Percentiles rank a stretch among this genome's conserved stretches.
These are phyloP conservation scores for Borostomias antarcticus DNA, from an alignment of 2,797 vertebrate genomes.

Conservation along the genomic window DNA sequence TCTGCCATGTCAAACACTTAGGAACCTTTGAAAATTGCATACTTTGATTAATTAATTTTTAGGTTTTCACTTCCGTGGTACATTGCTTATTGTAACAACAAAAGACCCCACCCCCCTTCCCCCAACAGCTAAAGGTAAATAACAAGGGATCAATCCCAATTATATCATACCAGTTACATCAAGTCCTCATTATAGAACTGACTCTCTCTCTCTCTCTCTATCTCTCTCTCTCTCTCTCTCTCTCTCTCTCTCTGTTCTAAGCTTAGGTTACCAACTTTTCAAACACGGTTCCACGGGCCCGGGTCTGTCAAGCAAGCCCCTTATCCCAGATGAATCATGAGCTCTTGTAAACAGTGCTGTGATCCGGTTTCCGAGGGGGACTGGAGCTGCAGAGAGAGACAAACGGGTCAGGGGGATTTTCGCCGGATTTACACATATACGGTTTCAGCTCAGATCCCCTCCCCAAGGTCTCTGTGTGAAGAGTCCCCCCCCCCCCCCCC, in stretches of 20 bases:
- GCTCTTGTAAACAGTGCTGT: constrained; percentile 88
- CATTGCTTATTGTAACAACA: constrained; percentile 1
- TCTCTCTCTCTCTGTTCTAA: constrained; percentile 68
- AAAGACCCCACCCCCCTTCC: neutral
- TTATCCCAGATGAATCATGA: constrained; percentile 86
- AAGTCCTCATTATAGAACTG: constrained; percentile 77
- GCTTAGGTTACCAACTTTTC: constrained; percentile 81
- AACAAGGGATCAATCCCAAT: constrained; percentile 67
- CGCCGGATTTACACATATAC: constrained; percentile 96
- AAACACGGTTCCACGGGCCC: constrained; percentile 66
- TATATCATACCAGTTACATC: constrained; percentile 80
- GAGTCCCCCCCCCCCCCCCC: constrained; percentile 45
- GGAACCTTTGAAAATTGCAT: too few species aligned
- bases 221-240: constrained; percentile 77
- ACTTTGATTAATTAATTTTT: too few species aligned
- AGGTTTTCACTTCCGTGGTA: too few species aligned
- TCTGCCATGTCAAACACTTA: too few species aligned
- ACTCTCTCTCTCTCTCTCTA: constrained; percentile 64
- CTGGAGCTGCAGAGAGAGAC: constrained; percentile 65
- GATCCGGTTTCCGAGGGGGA: constrained; percentile 91
- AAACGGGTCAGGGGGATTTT: constrained; percentile 74
- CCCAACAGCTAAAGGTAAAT: constrained; percentile 41
- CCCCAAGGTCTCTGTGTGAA: constrained; percentile 73
- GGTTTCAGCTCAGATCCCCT: constrained; percentile 86
- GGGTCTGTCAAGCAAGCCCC: constrained; percentile 81